Evolutionary conservation across 1,140 invertebrate species (phyloP).

Genomic region (Diprion similis): DNA sequence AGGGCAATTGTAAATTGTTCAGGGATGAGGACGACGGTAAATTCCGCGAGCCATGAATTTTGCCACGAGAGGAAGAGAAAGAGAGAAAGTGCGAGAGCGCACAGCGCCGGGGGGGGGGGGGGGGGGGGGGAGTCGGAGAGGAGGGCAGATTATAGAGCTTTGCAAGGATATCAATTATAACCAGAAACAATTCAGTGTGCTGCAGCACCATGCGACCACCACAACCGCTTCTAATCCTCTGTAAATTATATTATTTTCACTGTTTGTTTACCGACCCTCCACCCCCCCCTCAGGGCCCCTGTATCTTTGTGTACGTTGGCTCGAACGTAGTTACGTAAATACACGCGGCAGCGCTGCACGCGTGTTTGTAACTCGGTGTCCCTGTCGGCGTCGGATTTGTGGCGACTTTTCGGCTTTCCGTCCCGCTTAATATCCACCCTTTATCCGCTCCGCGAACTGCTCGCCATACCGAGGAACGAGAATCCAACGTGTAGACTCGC

Average conservation of each 20-base stretch:
- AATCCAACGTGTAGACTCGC: too few relatives aligned
- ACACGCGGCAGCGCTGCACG: constrained; percentile 51
- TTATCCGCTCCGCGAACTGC: neutral
- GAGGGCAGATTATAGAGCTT: constrained; percentile 59
- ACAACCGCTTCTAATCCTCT: constrained; percentile 33
- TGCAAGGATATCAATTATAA: constrained; percentile 64
- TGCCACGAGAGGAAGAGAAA: neutral
- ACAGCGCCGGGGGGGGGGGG: constrained; percentile 33
- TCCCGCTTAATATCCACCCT: constrained; percentile 1
- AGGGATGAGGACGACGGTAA: neutral
- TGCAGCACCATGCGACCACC: constrained; percentile 21
- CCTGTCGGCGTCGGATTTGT: constrained; percentile 44
- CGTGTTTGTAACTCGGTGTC: constrained; percentile 21
- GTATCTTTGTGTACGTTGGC: neutral
- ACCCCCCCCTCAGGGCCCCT: neutral
- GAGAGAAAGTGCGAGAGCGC: too few relatives aligned
- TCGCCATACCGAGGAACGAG: too few relatives aligned
- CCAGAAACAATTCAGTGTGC: constrained; percentile 55
- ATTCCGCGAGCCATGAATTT: neutral
- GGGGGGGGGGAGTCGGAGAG: constrained; percentile 48
- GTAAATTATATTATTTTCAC: constrained; percentile 63
- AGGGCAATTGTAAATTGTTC: too few relatives aligned
- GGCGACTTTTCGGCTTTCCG: constrained; percentile 58
- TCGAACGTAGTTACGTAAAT: neutral
- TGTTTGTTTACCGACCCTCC: constrained; percentile 59